Conservation (phyloP, 2,888 invertebrate genomes). For the Orgyia antiqua region DNA sequence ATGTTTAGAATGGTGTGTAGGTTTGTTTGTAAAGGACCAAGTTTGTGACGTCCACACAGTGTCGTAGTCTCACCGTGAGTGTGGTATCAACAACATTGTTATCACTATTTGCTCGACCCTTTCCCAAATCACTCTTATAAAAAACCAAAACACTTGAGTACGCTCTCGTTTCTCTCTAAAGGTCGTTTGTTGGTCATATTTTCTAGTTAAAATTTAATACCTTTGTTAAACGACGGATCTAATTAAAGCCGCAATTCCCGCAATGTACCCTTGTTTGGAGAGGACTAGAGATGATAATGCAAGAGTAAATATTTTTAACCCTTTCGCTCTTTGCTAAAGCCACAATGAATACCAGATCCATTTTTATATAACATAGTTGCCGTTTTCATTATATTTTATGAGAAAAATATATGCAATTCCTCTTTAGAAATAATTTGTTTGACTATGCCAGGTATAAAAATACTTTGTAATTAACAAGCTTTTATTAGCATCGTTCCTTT, state of each 20-base stretch:
- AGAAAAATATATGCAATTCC: no score
- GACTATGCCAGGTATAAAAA: no score
- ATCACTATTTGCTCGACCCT: constrained; percentile 29
- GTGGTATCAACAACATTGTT: constrained; percentile 23
- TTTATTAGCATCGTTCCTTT: no score
- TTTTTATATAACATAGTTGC: no score
- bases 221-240: constrained; percentile 34
- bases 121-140: constrained; percentile 29
- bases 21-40: constrained; percentile 36
- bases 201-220: constrained; percentile 42
- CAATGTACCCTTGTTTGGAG: constrained; percentile 46
- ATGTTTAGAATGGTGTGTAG: constrained; percentile 26
- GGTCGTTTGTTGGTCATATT: no score
- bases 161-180: constrained; percentile 12
- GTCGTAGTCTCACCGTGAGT: neutral
- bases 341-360: no score
- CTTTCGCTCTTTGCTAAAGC: constrained; percentile 22
- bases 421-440: no score
- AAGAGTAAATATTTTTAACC: constrained; percentile 46
- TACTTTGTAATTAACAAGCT: no score
- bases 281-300: constrained; percentile 49
- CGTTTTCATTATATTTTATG: no score
- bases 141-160: constrained; percentile 26
- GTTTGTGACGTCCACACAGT: neutral
- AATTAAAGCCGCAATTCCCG: constrained; percentile 48